Conservation (phyloP, 1,140 invertebrate genomes). For the Lepidurus packardi region DNA sequence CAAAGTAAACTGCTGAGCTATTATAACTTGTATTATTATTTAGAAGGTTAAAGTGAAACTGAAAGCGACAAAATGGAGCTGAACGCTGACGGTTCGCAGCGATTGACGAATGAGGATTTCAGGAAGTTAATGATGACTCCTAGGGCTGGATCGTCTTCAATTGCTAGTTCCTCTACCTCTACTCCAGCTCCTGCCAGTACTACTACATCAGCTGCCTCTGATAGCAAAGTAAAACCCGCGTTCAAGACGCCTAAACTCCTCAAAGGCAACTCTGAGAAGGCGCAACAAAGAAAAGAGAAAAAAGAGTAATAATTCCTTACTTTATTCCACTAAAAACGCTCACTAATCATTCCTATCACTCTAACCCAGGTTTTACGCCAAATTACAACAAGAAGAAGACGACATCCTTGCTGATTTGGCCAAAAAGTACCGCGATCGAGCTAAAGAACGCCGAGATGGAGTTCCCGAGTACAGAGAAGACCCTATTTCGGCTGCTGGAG, state of each 20-base stretch:
- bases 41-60: no score
- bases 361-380: constrained; percentile 72
- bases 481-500: constrained; percentile 78
- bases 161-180: constrained; percentile 34
- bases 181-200: constrained; percentile 32
- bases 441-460: constrained; percentile 87
- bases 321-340: constrained; percentile 35
- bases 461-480: constrained; percentile 70
- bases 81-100: constrained; percentile 37
- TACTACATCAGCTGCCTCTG: constrained; percentile 24
- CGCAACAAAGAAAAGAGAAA: constrained; percentile 62
- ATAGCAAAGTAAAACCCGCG: constrained; percentile 29
- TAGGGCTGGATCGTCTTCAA: constrained; percentile 44
- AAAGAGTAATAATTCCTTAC: constrained; percentile 57
- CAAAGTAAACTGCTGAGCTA: no score
- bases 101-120: constrained; percentile 92
- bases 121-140: constrained; percentile 93
- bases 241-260: constrained; percentile 34
- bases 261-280: constrained; percentile 45
- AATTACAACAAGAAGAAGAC: constrained; percentile 90
- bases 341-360: constrained; percentile 23
- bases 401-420: constrained; percentile 92
- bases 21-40: no score
- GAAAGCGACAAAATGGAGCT: not conserved
- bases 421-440: constrained; percentile 88